A percentile compares a stretch with the other conserved stretches of the same genome.
These are phyloP conservation scores for Myocastor coypus DNA, from an alignment of 2,113 vertebrate species.

Conservation along the genomic window DNA sequence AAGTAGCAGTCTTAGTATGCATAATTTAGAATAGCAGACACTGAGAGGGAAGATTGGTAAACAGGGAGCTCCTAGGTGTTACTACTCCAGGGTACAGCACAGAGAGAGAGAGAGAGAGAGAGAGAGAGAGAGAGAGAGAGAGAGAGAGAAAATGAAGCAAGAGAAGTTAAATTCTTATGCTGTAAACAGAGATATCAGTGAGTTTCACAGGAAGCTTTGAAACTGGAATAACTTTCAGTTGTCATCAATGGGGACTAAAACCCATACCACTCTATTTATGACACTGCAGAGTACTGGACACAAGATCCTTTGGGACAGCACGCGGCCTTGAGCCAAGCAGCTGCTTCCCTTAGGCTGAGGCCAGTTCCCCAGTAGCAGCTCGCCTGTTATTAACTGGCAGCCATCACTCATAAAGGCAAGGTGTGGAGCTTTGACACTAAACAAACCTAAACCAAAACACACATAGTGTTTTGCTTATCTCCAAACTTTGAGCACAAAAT, in stretches of 20 bases:
- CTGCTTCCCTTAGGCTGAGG: neutral
- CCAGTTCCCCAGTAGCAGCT: neutral
- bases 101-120: no score
- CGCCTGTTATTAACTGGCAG: neutral
- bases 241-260: neutral
- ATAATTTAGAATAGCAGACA: neutral
- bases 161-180: neutral
- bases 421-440: neutral
- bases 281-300: neutral
- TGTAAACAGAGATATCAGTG: neutral
- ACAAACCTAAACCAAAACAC: neutral
- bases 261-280: neutral
- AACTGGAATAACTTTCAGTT: rapidly evolving
- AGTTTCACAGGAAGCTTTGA: neutral
- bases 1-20: neutral
- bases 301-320: neutral
- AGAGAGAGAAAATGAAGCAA: neutral
- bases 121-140: no score
- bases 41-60: neutral
- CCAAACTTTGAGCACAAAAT: neutral
- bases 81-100: neutral
- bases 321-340: neutral
- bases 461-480: neutral
- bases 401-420: no score
- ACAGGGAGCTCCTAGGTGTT: neutral